Conservation (phyloP, 2,113 vertebrate genomes). For the Melanocharis versteri region DNA sequence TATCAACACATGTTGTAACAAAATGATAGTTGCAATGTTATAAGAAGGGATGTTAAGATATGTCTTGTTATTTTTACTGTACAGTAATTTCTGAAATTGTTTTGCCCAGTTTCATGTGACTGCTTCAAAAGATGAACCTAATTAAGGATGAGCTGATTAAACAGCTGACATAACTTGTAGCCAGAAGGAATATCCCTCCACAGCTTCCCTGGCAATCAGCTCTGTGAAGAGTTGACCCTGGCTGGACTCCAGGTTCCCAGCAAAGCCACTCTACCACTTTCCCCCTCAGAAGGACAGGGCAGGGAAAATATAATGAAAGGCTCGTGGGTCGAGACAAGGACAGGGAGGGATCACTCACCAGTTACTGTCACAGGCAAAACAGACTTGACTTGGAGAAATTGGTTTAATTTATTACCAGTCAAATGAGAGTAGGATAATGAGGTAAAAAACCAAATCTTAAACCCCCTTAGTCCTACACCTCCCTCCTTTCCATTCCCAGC, state of each 20-base stretch:
- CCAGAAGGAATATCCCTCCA: neutral
- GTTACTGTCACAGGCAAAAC: neutral
- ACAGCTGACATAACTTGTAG: neutral
- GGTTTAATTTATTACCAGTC: neutral
- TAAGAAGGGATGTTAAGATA: neutral
- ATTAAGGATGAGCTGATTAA: neutral
- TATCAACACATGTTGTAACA: neutral
- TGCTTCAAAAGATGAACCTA: neutral
- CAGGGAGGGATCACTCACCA: neutral
- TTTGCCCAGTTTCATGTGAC: neutral
- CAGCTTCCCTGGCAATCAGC: neutral
- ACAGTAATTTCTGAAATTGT: neutral
- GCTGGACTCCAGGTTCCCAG: neutral
- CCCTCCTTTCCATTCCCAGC: neutral
- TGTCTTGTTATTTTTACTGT: neutral
- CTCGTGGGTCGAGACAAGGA: accelerated
- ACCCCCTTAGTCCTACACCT: neutral
- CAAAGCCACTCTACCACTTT: neutral
- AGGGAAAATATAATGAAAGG: neutral
- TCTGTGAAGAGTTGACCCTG: neutral
- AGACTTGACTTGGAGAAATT: neutral
- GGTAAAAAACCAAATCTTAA: neutral
- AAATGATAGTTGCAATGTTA: neutral
- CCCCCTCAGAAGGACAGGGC: neutral
- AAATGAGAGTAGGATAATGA: neutral